phyloP scores from a whole-genome alignment of 1,140 invertebrate species.

The Caenorhabditis tropicalis region DNA sequence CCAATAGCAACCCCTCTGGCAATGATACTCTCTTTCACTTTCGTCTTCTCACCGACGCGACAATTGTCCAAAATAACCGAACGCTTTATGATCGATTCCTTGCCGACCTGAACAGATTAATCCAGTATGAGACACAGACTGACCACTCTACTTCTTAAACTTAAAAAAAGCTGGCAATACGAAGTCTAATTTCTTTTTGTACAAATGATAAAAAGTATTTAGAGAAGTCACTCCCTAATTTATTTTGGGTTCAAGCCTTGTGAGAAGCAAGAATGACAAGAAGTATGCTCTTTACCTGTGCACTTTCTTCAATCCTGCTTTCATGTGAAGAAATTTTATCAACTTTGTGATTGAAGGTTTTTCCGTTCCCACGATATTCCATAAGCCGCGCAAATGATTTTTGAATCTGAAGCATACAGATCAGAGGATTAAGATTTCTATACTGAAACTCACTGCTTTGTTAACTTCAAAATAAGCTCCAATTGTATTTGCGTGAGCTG shows the following conservation, averaged over 20 bases:
- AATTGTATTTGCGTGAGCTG: slow-evolving; percentile 35
- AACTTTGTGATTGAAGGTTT: slow-evolving; percentile 11
- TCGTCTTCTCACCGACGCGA: background rate
- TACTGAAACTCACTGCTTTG: slow-evolving; percentile 11
- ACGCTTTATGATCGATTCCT: background rate
- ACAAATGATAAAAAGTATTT: too few relatives aligned
- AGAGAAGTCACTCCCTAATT: too few relatives aligned
- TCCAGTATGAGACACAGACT: background rate
- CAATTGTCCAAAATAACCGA: background rate
- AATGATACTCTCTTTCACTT: slow-evolving; percentile 42
- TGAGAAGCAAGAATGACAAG: too few relatives aligned
- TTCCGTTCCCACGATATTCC: background rate
- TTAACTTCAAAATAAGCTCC: slow-evolving; percentile 51
- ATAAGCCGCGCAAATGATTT: slow-evolving; percentile 13
- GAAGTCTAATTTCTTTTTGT: too few relatives aligned
- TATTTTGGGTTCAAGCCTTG: too few relatives aligned
- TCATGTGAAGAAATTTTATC: background rate
- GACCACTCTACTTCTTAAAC: too few relatives aligned
- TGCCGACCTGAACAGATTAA: background rate
- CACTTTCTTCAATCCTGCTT: slow-evolving; percentile 20
- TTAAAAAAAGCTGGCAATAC: background rate
- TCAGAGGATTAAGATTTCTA: background rate
- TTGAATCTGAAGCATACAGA: background rate
- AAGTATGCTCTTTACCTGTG: too few relatives aligned
- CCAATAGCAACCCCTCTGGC: background rate